Evolutionary conservation across 2,888 invertebrate species (phyloP).

Genomic region (Pammene aurita): DNA sequence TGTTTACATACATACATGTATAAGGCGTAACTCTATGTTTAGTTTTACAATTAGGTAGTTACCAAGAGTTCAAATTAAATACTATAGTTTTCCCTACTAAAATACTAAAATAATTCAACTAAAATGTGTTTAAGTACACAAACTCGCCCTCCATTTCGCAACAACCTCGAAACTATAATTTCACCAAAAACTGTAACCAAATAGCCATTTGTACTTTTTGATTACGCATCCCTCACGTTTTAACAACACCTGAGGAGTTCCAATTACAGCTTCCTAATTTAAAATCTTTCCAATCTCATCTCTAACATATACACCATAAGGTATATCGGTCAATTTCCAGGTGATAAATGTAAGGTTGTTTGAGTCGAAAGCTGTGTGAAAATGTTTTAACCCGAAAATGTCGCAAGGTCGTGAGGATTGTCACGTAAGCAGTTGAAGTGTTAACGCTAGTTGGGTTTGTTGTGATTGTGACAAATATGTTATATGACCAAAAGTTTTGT

Average conservation of each 20-base stretch:
- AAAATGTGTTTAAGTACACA: too few relatives aligned
- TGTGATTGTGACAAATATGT: constrained; percentile 19
- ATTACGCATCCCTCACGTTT: constrained; percentile 42
- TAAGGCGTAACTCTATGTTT: too few relatives aligned
- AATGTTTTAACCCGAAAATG: constrained; percentile 39
- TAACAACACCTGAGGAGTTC: constrained; percentile 35
- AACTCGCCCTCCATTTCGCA: neutral
- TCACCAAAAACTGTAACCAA: constrained; percentile 32
- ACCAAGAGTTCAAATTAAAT: too few relatives aligned
- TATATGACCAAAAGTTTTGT: constrained; percentile 3
- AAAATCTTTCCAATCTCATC: neutral
- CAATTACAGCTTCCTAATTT: neutral
- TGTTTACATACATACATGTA: too few relatives aligned
- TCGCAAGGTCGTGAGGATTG: constrained; percentile 45
- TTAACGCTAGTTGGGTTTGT: constrained; percentile 37
- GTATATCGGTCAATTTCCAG: neutral
- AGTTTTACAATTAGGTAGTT: too few relatives aligned
- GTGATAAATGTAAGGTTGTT: constrained; percentile 26
- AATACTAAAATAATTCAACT: too few relatives aligned
- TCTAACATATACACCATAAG: neutral
- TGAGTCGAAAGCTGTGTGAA: constrained; percentile 40
- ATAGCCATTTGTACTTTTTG: constrained; percentile 36
- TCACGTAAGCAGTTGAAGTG: constrained; percentile 52
- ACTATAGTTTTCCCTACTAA: too few relatives aligned
- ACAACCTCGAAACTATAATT: constrained; percentile 26